Base-by-base conservation (phyloP, 2,888 invertebrate species). In the Andrena minutula region DNA sequence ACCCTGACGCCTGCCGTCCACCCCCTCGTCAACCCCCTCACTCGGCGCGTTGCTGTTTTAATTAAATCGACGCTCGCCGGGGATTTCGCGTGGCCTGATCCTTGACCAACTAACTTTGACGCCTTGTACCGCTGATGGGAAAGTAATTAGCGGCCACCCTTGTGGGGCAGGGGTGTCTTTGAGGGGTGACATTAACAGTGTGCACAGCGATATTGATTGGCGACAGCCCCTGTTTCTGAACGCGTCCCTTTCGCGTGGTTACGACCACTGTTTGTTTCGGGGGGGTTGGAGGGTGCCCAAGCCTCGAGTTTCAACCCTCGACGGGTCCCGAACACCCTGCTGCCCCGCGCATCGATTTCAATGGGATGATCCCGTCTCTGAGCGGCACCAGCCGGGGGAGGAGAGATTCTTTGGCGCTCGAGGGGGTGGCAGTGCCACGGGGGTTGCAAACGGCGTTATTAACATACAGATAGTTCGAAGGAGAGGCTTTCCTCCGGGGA, bases 61-160 rank as follows among this genome's bases (percentile, higher is more conserved):
- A 86, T 86, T 75, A 86, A 86, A 86, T 79, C 61, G 79, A 86
- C 75, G 61, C 74, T 71, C 73, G 60, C 12, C 35, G 60, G 66
- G 60, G 71, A 66, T 74, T 83, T 84, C 47, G 65, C 85, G 66
- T 60, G 58, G 51, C 32, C 30, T 63, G 82, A 76, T 74, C 70
- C 85, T 64, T 66, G 84, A 74, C 81, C 49, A 71, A 77, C 75
- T 64, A 79, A 71, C 85, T 85, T 77, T 79, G 85, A 85, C 72
- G 66, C 61, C 66, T 56, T 71, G 79, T 75, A 63, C 53, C 84
- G 20, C 65, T 74, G 85, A 85, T 77, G 66, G 82, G 79, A 79
- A 85, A 85, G 77, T 87, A 85, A 87, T 86, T 86, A 87, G 86
- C 88, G 64, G 35, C 69, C 69, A 1, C 51, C 60, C 49, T 64